Conservation (phyloP, 1,140 invertebrate genomes). For the Geopemphigus sp. region DNA sequence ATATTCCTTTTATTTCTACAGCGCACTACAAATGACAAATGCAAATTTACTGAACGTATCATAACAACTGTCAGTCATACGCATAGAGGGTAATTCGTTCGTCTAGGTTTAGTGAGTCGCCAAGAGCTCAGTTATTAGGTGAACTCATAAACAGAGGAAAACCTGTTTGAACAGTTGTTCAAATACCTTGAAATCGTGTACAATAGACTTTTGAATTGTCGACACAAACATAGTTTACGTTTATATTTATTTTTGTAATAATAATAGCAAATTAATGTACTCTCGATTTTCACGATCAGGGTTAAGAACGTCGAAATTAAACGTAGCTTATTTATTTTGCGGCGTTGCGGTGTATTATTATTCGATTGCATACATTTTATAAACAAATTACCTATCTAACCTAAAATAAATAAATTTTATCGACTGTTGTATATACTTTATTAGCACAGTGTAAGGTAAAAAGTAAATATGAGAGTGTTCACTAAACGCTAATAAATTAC, state of each 20-base stretch:
- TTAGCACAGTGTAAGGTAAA: not conserved
- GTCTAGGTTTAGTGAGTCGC: not conserved
- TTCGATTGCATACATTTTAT: no score
- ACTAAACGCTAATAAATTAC: not conserved
- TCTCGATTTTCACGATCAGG: not conserved
- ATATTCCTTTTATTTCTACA: slow-evolving; percentile 17
- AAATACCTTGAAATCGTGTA: slow-evolving; percentile 21
- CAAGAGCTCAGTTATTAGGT: slow-evolving; percentile 5
- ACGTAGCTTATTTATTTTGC: no score
- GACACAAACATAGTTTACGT: not conserved
- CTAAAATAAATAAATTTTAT: no score
- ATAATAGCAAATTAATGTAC: not conserved
- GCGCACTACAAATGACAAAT: slow-evolving; percentile 14
- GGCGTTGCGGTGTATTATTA: no score
- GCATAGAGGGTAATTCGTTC: not conserved
- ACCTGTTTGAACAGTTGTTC: slow-evolving; percentile 23
- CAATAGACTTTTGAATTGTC: slow-evolving; percentile 25
- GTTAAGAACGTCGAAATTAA: not conserved
- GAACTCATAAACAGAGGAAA: slow-evolving; percentile 27
- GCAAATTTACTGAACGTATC: slow-evolving; percentile 3
- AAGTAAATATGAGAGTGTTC: not conserved
- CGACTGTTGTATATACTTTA: not conserved
- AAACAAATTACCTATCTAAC: no score
- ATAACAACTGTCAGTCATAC: not conserved
- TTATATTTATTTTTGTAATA: not conserved